Conservation (phyloP, 2,888 invertebrate genomes). For the Machimus atricapillus region DNA sequence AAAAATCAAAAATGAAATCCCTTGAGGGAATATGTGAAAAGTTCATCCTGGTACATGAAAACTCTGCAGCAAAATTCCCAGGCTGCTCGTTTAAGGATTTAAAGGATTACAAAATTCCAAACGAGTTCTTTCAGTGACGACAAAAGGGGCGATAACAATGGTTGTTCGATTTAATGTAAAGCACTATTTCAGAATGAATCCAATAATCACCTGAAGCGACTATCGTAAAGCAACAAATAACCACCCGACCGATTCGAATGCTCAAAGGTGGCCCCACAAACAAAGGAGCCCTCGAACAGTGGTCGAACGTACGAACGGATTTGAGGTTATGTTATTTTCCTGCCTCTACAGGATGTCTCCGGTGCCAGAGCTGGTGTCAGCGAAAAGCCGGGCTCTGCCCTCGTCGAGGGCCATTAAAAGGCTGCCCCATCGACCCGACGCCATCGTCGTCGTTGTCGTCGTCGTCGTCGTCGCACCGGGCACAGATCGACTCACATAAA, state of each 20-base stretch:
- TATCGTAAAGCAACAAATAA: constrained; percentile 16
- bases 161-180: constrained; percentile 16
- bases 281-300: constrained; percentile 2
- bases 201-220: constrained; percentile 24
- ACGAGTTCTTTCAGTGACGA: not conserved
- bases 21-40: constrained; percentile 40
- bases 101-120: constrained; percentile 12
- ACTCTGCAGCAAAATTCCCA: not conserved
- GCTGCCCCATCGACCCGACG: not conserved
- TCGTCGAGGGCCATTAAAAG: constrained; percentile 25
- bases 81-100: not conserved
- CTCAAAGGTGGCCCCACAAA: not conserved
- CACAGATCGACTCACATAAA: constrained; percentile 11
- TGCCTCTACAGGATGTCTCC: not conserved
- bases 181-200: constrained; percentile 14
- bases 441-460: not conserved
- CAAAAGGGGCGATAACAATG: constrained; percentile 6
- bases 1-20: constrained; percentile 51
- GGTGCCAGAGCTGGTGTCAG: constrained; percentile 4
- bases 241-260: not conserved
- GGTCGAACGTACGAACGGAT: not conserved
- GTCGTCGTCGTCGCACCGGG: not conserved
- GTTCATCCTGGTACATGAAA: not conserved
- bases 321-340: constrained; percentile 27
- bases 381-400: not conserved